These are phyloP conservation scores for Clarias magur DNA, from an alignment of 2,113 vertebrate species.

Conservation along the genomic window DNA sequence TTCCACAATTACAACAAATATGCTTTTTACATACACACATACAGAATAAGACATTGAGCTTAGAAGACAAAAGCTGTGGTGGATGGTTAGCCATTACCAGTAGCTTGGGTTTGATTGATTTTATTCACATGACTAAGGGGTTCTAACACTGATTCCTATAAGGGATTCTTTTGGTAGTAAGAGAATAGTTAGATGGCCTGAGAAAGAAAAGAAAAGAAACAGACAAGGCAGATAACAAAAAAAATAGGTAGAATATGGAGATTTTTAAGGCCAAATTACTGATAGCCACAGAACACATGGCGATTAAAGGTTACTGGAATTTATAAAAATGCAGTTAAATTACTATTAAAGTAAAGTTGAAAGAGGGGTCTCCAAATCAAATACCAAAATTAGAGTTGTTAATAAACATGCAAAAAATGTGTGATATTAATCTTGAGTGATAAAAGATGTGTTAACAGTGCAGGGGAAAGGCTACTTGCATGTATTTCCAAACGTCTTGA, in stretches of 20 bases:
- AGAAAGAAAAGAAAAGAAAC: neutral
- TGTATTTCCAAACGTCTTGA: conserved; percentile 60
- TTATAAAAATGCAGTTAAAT: neutral
- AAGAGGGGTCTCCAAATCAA: neutral
- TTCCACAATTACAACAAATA: conserved; percentile 69
- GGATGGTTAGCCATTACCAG: conserved; percentile 70
- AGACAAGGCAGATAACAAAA: neutral
- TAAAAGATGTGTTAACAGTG: conserved; percentile 67
- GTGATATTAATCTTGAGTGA: conserved; percentile 42
- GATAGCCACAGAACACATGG: neutral
- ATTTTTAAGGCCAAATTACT: neutral
- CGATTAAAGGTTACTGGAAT: neutral
- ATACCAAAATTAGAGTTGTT: neutral
- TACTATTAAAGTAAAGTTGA: neutral
- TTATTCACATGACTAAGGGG: neutral
- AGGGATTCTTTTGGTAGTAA: neutral
- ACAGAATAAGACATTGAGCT: conserved; percentile 71
- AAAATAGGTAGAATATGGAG: neutral
- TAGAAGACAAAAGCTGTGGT: conserved; percentile 69
- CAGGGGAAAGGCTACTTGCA: conserved; percentile 39
- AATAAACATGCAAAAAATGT: conserved; percentile 58
- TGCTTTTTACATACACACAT: conserved; percentile 67
- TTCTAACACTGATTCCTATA: neutral
- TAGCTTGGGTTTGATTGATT: neutral
- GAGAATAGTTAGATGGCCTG: neutral